Conservation (phyloP, 2,797 vertebrate species). For the Bothrops alternatus region DNA sequence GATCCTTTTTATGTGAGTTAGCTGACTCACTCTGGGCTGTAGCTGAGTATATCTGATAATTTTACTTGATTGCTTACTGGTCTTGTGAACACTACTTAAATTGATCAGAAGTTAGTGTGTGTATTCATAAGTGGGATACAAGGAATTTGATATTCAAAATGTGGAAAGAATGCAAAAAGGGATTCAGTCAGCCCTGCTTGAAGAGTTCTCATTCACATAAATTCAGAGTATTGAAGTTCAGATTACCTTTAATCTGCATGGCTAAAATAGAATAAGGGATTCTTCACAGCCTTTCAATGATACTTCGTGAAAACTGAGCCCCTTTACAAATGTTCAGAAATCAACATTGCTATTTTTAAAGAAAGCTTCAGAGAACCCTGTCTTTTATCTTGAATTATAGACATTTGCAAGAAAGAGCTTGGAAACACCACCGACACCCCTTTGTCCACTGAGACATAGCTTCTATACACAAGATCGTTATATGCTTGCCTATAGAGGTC, state of each 20-base stretch:
- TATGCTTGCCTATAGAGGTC: not conserved
- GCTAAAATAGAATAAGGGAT: not conserved
- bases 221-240: not conserved
- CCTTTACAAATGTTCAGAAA: not conserved
- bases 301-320: not conserved
- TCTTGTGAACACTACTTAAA: not conserved
- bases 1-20: not conserved
- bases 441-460: not conserved
- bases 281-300: not conserved
- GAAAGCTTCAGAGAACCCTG: not conserved
- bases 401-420: not conserved
- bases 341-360: not conserved
- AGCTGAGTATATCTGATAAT: not conserved
- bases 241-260: not conserved
- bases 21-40: not conserved
- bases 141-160: not conserved
- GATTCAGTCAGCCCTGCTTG: not conserved
- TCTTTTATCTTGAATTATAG: not conserved
- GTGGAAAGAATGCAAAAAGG: not conserved
- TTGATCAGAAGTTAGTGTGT: not conserved
- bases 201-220: not conserved
- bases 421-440: not conserved
- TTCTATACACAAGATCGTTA: constrained; percentile 17
- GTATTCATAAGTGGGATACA: not conserved
- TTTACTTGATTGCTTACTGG: not conserved